These are phyloP conservation scores for Hetaerina titia DNA, from an alignment of 2,888 invertebrate genomes.

Conservation along the genomic window DNA sequence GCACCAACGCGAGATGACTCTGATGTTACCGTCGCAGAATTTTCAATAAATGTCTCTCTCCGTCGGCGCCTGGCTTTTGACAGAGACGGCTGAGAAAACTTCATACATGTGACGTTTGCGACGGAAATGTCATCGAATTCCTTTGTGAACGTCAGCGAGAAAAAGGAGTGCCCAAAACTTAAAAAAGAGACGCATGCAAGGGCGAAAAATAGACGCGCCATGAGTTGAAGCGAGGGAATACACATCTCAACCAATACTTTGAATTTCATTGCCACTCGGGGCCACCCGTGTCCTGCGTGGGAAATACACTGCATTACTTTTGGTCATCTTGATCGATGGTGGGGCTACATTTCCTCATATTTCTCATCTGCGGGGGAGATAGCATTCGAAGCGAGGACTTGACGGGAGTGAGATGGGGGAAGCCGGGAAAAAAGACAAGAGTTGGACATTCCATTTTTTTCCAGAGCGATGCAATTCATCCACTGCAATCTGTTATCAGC, in stretches of 20 bases:
- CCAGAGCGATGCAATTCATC: background rate
- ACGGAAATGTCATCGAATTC: background rate
- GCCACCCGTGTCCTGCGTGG: background rate
- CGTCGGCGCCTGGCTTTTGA: background rate
- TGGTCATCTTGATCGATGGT: constrained; percentile 1
- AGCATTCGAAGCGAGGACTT: background rate
- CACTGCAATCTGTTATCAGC: background rate
- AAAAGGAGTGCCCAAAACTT: background rate
- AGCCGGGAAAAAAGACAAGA: background rate
- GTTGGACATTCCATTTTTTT: background rate
- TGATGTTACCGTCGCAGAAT: background rate
- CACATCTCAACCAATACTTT: background rate
- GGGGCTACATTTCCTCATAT: background rate
- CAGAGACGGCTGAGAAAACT: background rate
- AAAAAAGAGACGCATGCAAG: background rate
- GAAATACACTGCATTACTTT: constrained; percentile 16
- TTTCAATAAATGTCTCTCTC: background rate
- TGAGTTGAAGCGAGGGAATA: background rate
- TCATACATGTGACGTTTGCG: background rate
- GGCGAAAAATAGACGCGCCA: background rate
- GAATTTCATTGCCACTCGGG: background rate
- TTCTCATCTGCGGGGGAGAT: constrained; percentile 7
- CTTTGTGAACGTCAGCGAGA: background rate
- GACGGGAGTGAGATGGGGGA: background rate
- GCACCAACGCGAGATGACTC: background rate